These are phyloP conservation scores for Drosophila suboccidentalis DNA, from an alignment of 2,888 invertebrate genomes.

Conservation along the genomic window DNA sequence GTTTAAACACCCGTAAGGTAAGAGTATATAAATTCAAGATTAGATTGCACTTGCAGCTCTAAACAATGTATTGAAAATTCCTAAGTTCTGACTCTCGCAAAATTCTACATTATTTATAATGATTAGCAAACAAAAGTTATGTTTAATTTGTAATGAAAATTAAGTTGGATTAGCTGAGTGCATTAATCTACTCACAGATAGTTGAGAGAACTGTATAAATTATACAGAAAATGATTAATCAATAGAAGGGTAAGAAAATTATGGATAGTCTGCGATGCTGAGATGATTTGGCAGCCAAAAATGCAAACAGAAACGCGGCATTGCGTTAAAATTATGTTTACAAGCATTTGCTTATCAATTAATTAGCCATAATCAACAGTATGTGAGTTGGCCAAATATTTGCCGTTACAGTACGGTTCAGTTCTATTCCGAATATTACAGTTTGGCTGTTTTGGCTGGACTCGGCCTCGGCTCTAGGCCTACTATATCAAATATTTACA, in stretches of 20 bases:
- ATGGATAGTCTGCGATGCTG: conserved; percentile 3
- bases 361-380: conserved; percentile 72
- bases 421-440: conserved; percentile 20
- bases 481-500: conserved; percentile 59
- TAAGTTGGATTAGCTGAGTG: neutral
- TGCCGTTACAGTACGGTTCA: conserved; percentile 50
- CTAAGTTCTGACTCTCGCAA: neutral
- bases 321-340: conserved; percentile 58
- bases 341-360: conserved; percentile 75
- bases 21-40: neutral
- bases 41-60: neutral
- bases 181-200: neutral
- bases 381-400: conserved; percentile 64
- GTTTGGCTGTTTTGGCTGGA: neutral
- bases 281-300: conserved; percentile 4
- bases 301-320: conserved; percentile 6
- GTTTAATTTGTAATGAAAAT: neutral
- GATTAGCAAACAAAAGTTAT: neutral
- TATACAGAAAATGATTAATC: neutral
- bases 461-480: conserved; percentile 11
- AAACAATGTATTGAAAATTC: neutral
- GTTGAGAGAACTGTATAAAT: neutral
- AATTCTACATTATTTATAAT: neutral
- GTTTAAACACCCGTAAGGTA: neutral
- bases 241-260: neutral